A percentile compares a stretch with the other conserved stretches of the same genome.
phyloP scores from a whole-genome alignment of 2,797 vertebrate genomes.

The Enteromius mattozi region DNA sequence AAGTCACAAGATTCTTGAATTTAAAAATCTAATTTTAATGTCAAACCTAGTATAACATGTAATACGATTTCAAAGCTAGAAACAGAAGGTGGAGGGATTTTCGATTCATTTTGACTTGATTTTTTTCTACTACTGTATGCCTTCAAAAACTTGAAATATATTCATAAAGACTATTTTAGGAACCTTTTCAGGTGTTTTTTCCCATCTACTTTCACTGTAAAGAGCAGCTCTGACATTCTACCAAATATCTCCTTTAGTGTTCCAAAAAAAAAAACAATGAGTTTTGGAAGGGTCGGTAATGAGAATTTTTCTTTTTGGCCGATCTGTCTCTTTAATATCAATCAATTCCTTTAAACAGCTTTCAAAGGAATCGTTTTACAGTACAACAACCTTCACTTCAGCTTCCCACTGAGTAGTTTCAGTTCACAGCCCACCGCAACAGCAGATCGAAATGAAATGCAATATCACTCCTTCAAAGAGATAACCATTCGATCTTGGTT shows the following conservation, averaged over 20 bases:
- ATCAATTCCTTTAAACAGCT: constrained; percentile 24
- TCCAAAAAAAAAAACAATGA: not conserved
- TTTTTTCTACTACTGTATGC: not conserved
- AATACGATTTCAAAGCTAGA: not conserved
- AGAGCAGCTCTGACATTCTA: not conserved
- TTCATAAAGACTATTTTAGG: not conserved
- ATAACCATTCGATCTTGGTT: constrained; percentile 33
- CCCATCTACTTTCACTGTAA: not conserved
- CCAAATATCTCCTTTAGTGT: not conserved
- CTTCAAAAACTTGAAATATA: not conserved
- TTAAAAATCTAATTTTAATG: not conserved
- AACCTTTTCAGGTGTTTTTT: not conserved
- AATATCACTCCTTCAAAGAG: constrained; percentile 20
- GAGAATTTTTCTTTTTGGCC: not conserved
- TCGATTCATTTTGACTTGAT: not conserved
- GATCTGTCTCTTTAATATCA: constrained; percentile 24
- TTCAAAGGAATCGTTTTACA: constrained; percentile 1
- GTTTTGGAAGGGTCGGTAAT: not conserved
- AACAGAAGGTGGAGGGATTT: not conserved
- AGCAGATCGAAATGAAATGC: constrained; percentile 11
- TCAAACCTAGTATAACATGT: not conserved
- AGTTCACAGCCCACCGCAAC: constrained; percentile 20
- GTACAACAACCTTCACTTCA: constrained; percentile 20
- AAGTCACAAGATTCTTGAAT: not conserved
- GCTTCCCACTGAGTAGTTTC: constrained; percentile 24